Evolutionary conservation across 2,888 invertebrate species (phyloP).

Genomic region (Metallyticus violacea): DNA sequence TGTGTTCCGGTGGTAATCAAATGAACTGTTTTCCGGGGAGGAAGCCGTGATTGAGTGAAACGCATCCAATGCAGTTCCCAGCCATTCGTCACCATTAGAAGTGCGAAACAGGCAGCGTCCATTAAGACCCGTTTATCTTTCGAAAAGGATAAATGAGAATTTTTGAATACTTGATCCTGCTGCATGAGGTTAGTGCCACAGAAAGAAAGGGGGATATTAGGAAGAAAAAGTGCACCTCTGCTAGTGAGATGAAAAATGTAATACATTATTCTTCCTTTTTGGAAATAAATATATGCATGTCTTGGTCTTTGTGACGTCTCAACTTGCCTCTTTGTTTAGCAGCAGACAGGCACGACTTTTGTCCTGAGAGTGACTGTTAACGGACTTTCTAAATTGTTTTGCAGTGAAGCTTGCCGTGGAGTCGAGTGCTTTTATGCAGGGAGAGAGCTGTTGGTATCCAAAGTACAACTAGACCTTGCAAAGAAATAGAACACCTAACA

Average conservation of each 20-base stretch:
- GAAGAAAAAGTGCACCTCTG: neutral
- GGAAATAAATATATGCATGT: neutral
- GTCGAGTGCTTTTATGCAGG: no score
- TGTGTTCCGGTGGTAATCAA: neutral
- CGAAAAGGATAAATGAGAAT: neutral
- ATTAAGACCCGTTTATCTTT: neutral
- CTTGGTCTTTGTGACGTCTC: neutral
- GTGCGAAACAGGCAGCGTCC: neutral
- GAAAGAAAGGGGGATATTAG: neutral
- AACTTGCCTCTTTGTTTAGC: neutral
- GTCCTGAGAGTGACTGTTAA: neutral
- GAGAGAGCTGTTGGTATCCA: no score
- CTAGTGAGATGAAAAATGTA: neutral
- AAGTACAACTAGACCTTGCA: no score
- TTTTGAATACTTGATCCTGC: neutral
- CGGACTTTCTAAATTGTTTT: neutral
- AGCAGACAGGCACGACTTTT: neutral
- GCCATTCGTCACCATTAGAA: neutral
- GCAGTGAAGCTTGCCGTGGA: no score
- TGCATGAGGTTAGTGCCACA: no score
- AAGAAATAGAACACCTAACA: no score
- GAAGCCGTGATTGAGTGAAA: neutral
- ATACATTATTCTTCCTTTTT: neutral
- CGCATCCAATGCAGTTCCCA: neutral
- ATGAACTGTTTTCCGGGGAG: neutral